Conservation (phyloP, 2,113 vertebrate species). For the Chrysochloris asiatica region DNA sequence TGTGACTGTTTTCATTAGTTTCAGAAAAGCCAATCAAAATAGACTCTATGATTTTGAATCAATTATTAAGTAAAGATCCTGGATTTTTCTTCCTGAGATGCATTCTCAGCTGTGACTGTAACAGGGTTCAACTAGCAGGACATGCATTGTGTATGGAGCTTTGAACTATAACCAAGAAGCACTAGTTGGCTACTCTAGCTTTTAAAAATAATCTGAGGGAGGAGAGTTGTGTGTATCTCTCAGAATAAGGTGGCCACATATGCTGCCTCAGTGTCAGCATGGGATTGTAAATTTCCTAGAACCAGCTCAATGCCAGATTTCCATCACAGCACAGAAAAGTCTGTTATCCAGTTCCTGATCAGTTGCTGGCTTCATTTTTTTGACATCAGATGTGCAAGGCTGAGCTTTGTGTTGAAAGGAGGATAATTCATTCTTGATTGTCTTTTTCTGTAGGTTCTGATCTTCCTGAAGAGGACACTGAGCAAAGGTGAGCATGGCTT, state of each 20-base stretch:
- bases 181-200: neutral
- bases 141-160: neutral
- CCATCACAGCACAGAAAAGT: neutral
- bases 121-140: neutral
- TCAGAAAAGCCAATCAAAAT: neutral
- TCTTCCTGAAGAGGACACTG: slow-evolving; percentile 93
- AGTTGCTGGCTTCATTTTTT: neutral
- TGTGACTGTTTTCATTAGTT: neutral
- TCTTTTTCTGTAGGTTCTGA: slow-evolving; percentile 89
- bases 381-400: neutral
- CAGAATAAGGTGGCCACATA: no score
- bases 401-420: neutral
- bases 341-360: neutral
- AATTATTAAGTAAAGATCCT: neutral
- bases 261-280: neutral
- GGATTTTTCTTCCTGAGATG: neutral
- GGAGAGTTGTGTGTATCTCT: neutral
- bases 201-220: neutral
- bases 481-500: slow-evolving; percentile 89
- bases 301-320: neutral
- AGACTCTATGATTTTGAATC: neutral
- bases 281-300: neutral
- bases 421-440: neutral
- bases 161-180: neutral
- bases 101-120: neutral